phyloP scores from a whole-genome alignment of 30 jellyfish, hydroid and myxozoan genomes.

The Chironex yamaguchii region DNA sequence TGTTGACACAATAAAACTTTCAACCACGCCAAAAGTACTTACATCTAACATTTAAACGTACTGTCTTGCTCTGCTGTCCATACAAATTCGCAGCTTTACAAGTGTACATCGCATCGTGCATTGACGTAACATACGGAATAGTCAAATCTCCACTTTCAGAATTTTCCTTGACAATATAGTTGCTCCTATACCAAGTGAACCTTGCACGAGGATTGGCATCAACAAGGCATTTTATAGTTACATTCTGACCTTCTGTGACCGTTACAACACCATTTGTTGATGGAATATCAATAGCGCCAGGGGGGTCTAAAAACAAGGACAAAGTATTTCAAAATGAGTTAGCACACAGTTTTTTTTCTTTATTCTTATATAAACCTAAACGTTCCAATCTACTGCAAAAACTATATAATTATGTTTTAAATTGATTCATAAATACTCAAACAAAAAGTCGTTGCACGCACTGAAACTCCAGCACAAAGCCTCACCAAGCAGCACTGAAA shows the following conservation, averaged over 20 bases:
- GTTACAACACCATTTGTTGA: constrained; percentile 73
- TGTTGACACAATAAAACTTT: too few relatives aligned
- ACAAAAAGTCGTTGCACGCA: too few relatives aligned
- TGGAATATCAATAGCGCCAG: constrained; percentile 8
- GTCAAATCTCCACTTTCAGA: not conserved
- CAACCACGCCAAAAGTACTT: too few relatives aligned
- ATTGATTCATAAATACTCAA: too few relatives aligned
- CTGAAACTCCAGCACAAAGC: too few relatives aligned
- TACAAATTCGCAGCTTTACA: not conserved
- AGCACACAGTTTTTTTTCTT: too few relatives aligned
- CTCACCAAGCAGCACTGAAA: too few relatives aligned
- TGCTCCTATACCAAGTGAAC: not conserved
- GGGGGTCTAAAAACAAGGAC: not conserved
- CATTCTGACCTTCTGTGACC: constrained; percentile 73
- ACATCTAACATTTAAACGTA: not conserved
- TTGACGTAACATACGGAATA: not conserved
- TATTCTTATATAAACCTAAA: too few relatives aligned
- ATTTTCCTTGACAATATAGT: not conserved
- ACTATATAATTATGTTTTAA: too few relatives aligned
- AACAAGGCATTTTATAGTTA: constrained; percentile 66
- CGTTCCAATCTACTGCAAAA: too few relatives aligned
- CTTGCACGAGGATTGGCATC: constrained; percentile 86
- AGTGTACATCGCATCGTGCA: not conserved
- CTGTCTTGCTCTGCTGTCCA: not conserved
- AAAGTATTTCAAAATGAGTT: too few relatives aligned